phyloP scores from a whole-genome alignment of 1,140 invertebrate genomes.

The Scaptomyza montana region DNA sequence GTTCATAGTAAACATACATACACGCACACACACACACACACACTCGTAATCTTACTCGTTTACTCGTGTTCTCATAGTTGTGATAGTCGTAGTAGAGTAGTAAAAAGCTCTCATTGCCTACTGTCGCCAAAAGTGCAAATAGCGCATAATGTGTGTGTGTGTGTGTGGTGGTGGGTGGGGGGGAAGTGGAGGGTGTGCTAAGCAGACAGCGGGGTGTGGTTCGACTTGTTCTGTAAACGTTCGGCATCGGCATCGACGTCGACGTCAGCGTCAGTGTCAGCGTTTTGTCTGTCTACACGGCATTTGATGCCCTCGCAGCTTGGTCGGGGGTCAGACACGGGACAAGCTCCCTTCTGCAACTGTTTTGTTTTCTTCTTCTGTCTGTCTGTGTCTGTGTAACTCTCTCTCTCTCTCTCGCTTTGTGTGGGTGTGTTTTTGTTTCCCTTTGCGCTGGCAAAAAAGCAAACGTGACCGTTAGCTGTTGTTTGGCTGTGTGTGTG shows the following conservation, averaged over 20 bases:
- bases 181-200: background rate
- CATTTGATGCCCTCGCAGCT: background rate
- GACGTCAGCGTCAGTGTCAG: constrained; percentile 15
- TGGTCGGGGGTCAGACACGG: constrained; percentile 12
- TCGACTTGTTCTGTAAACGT: constrained; percentile 20
- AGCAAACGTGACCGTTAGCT: constrained; percentile 46
- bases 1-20: constrained; percentile 6
- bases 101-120: constrained; percentile 1
- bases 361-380: background rate
- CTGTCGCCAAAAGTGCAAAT: constrained; percentile 16
- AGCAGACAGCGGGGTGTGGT: background rate
- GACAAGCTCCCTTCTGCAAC: constrained; percentile 12
- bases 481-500: no score
- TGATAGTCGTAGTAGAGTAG: constrained; percentile 4
- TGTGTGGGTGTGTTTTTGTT: constrained; percentile 9
- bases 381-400: background rate
- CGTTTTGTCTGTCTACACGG: constrained; percentile 15
- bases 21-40: background rate
- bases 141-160: background rate
- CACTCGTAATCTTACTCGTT: constrained; percentile 4
- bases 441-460: constrained; percentile 10
- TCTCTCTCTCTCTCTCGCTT: background rate
- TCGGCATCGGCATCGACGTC: background rate
- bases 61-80: background rate
- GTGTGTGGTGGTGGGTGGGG: background rate